Base-by-base conservation (phyloP, 2,797 vertebrate species). In the Ceryle rudis region DNA sequence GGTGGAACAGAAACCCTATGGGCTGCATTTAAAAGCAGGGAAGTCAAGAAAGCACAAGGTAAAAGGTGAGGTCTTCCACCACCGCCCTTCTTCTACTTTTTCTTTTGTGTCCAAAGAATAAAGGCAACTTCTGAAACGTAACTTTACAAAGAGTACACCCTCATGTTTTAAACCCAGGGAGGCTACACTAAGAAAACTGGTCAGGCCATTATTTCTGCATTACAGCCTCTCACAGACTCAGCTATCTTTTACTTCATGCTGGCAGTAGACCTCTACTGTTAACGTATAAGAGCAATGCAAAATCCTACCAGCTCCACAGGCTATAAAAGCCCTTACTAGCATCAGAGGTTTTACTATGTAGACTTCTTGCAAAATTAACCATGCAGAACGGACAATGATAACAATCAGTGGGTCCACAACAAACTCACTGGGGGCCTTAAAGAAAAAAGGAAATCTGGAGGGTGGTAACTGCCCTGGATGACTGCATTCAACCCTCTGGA, bases 381-480 rank as follows among this genome's bases (percentile, higher is more conserved):
- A 0, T 1, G 23, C 44, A 41, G 66, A 37, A 3, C 35, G 84
- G 90, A 17, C 35, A 6, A 6, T 0, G 4, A 4, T 11, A 21
- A 28, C 46, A 31, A 1, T 11, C 33, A 2, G 7, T 6, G 17
- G 19, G 6, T 11, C 19, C 23, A 5, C 33, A 31, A 4, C 19
- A 61, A 1, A 1, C 41, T 28, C 25, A 9, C 11, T 31, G n/a
- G 16, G 25, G 3, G 10, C 2, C 17, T 52, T n/a, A 29, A 75
- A 71, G 51, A 29, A 29, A 23, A 41, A 37, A 21, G 16, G 7
- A 54, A 37, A 11, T 10, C n/a, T 61, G 86, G 58, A n/a, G 35
- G 37, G 19, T 41, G 35, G 26, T 15, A 26, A 15, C 29, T 39
- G 37, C 42, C 25, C 51, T 29, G 42, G 12, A 20, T 28, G 22